Evolutionary conservation across 2,797 vertebrate species (phyloP).

Genomic region (Kryptolebias ocellatus): DNA sequence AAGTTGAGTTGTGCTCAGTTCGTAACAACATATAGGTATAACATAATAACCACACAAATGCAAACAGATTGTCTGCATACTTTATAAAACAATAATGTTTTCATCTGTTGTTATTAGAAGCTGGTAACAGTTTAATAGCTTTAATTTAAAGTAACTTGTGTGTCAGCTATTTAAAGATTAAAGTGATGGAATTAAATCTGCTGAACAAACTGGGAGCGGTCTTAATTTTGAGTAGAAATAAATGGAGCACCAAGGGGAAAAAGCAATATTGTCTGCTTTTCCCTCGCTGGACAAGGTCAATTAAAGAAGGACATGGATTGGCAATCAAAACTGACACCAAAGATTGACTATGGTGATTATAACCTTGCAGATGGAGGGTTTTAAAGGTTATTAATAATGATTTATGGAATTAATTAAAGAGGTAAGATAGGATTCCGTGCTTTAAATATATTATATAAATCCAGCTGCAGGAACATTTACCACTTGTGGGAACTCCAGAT

Average conservation of each 20-base stretch:
- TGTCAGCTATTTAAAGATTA: slow-evolving; percentile 66
- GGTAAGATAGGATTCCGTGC: slow-evolving; percentile 76
- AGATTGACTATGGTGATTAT: slow-evolving; percentile 87
- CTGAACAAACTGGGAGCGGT: slow-evolving; percentile 79
- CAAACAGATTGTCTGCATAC: not conserved
- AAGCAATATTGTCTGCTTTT: slow-evolving; percentile 79
- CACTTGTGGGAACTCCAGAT: slow-evolving; percentile 58
- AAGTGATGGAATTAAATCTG: slow-evolving; percentile 76
- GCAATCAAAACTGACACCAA: slow-evolving; percentile 86
- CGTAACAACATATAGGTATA: slow-evolving; percentile 3
- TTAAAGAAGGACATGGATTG: slow-evolving; percentile 84
- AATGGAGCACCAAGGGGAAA: slow-evolving; percentile 72
- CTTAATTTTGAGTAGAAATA: slow-evolving; percentile 77
- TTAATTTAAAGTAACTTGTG: slow-evolving; percentile 48
- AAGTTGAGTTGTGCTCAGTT: not conserved
- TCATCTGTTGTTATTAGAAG: slow-evolving; percentile 31
- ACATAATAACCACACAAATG: slow-evolving; percentile 35
- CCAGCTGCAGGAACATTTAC: slow-evolving; percentile 69
- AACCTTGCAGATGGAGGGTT: slow-evolving; percentile 81
- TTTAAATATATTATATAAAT: slow-evolving; percentile 81
- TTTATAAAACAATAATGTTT: slow-evolving; percentile 30
- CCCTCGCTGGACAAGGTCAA: slow-evolving; percentile 84
- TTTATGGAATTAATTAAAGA: slow-evolving; percentile 87
- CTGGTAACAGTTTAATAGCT: slow-evolving; percentile 45
- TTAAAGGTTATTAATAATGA: slow-evolving; percentile 89